A percentile compares a stretch with the other conserved stretches of the same genome.
Evolutionary conservation across 2,113 vertebrate genomes (phyloP).

Genomic region (Tringa solitaria): DNA sequence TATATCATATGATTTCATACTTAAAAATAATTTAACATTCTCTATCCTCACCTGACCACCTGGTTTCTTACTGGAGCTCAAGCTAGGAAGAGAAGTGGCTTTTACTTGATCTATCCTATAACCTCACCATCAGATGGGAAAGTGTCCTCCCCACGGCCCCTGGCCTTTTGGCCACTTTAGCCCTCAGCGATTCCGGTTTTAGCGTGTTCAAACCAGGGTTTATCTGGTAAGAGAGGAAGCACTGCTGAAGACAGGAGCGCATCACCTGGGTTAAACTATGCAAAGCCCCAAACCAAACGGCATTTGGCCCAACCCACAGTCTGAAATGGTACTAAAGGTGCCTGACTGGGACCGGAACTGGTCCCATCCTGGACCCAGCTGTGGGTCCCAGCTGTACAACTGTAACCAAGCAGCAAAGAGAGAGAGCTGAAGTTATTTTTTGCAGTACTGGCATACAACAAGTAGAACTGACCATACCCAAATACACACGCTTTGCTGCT

Average conservation of each 20-base stretch:
- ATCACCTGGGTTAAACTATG: background rate
- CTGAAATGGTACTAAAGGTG: background rate
- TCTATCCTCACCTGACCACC: constrained; percentile 9
- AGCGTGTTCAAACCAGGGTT: background rate
- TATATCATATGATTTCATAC: background rate
- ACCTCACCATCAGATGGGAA: background rate
- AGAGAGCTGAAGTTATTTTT: background rate
- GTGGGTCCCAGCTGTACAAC: background rate
- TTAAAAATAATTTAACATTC: background rate
- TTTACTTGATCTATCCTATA: background rate
- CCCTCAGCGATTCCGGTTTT: background rate
- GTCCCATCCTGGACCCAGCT: background rate
- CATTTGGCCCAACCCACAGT: background rate
- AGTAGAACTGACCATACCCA: background rate
- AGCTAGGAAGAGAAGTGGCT: background rate
- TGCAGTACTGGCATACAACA: background rate
- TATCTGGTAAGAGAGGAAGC: background rate
- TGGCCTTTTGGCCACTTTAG: background rate
- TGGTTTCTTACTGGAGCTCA: background rate
- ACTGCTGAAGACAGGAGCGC: background rate
- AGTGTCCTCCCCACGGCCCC: background rate
- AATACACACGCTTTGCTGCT: background rate
- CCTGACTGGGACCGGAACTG: background rate
- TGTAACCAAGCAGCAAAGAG: background rate
- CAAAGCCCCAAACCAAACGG: background rate